These are phyloP conservation scores for Pogonophryne albipinna DNA, from an alignment of 2,797 vertebrate species.

Conservation along the genomic window DNA sequence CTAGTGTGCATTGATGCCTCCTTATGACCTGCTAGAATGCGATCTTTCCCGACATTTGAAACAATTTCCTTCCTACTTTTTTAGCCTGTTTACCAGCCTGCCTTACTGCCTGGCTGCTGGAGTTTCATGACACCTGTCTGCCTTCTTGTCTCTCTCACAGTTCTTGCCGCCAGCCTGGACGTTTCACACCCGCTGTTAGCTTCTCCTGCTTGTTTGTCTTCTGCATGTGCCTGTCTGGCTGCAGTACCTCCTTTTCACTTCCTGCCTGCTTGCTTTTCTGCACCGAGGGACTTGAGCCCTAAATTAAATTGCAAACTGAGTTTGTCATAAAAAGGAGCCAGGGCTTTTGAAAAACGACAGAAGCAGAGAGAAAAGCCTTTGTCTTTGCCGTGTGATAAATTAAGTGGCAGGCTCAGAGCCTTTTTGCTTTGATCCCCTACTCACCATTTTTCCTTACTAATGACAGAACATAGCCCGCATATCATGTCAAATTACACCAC, in stretches of 20 bases:
- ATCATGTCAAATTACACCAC: conserved; percentile 90
- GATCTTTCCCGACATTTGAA: conserved; percentile 44
- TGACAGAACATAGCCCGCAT: conserved; percentile 87
- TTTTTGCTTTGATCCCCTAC: conserved; percentile 91
- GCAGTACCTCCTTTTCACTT: conserved; percentile 58
- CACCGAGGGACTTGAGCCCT: conserved; percentile 90
- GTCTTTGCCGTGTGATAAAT: conserved; percentile 95
- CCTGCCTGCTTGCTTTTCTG: conserved; percentile 79
- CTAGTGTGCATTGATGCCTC: conserved; percentile 38
- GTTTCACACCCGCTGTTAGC: conserved; percentile 65
- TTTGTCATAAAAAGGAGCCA: conserved; percentile 92
- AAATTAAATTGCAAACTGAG: conserved; percentile 93
- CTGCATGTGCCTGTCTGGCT: conserved; percentile 58
- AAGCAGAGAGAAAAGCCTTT: conserved; percentile 87
- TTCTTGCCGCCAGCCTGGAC: conserved; percentile 64
- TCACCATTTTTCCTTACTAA: conserved; percentile 85
- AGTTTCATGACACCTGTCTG: conserved; percentile 77
- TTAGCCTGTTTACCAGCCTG: conserved; percentile 33
- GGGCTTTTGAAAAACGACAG: conserved; percentile 92
- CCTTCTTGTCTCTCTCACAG: conserved; percentile 54
- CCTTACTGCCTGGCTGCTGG: conserved; percentile 42
- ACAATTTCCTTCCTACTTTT: conserved; percentile 48
- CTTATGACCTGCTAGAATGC: conserved; percentile 37
- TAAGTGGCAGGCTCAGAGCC: conserved; percentile 90
- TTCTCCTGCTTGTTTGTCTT: conserved; percentile 58